Base-by-base conservation (phyloP, 2,113 vertebrate genomes). In the Equus przewalskii region DNA sequence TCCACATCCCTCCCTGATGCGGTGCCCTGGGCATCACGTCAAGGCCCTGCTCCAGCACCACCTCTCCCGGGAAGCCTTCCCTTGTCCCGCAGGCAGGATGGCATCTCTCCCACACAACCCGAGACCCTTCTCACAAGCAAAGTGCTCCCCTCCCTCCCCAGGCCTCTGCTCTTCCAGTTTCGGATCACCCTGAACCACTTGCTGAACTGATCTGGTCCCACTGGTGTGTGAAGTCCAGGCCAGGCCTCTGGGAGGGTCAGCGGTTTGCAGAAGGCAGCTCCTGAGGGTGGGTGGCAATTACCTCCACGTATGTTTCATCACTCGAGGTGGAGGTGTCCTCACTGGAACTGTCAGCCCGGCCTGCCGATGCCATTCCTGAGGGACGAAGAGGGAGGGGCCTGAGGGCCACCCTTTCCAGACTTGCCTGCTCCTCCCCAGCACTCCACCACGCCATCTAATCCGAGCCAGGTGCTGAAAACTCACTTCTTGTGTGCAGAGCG, bases 281-380 rank as follows among this genome's bases (percentile, higher is more conserved):
- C 85, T 1, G 16, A 78, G 46, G 56, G 69, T 0, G 62, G 36
- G 84, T 18, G 49, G 21, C 83, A 46, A 30, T 96, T 98, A 99
- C 99, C 98, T 99, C 98, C n/a, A 97, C 1, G 0, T 98, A 98
- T 0, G 98, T 98, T 94, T 99, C 99, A 89, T 98, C 98, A 1
- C 98, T 99, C 0, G 98, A 99, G 72, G 93, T 96, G 46, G 97
- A 98, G 60, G 94, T 69, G 51, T 98, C 98, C 85, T 98, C 98
- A 18, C 98, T 98, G 98, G 98, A 98, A 82, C 97, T 99, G 81
- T 97, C n/a, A 0, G 85, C 19, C 0, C 51, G 98, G 95, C 73
- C 80, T 0, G 83, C 49, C 15, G 97, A 95, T 73, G 97, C 96
- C 0, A 0, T 46, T 89, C 98, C 99, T 99, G 98, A 97, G 97